Conservation (phyloP, 2,113 vertebrate genomes). For the Lontra canadensis region DNA sequence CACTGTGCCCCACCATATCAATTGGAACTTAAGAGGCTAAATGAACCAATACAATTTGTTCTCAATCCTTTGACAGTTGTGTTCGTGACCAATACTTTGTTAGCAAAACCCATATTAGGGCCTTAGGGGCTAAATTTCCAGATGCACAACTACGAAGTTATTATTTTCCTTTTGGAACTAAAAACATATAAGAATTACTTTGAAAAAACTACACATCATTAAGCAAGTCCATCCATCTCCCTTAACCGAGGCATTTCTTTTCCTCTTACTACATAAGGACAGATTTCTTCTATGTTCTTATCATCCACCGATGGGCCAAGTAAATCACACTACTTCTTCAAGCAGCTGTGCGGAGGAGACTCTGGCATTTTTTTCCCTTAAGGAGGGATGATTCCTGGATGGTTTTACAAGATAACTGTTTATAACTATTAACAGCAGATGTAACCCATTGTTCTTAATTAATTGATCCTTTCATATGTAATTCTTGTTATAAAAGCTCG, state of each 20-base stretch:
- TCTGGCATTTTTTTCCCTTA: background rate
- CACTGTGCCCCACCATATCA: background rate
- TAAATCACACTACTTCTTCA: background rate
- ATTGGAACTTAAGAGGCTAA: background rate
- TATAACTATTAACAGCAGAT: background rate
- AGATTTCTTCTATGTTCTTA: background rate
- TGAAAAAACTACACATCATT: background rate
- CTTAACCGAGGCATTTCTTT: background rate
- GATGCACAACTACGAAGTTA: background rate
- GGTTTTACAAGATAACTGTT: constrained; percentile 1
- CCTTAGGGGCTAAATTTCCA: background rate
- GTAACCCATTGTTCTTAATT: background rate
- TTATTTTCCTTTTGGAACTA: background rate
- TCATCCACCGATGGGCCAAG: background rate
- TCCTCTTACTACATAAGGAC: background rate
- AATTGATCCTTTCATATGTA: background rate
- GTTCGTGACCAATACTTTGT: background rate
- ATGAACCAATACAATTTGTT: background rate
- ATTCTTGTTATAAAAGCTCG: constrained; percentile 1
- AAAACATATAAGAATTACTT: background rate
- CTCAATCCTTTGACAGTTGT: background rate
- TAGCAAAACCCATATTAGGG: background rate
- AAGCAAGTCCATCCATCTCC: background rate
- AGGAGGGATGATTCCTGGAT: background rate
- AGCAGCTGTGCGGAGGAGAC: background rate